A percentile compares a stretch with the other conserved stretches of the same genome.
Conservation (phyloP, 2,888 invertebrate genomes). For the Morpho helenor region DNA sequence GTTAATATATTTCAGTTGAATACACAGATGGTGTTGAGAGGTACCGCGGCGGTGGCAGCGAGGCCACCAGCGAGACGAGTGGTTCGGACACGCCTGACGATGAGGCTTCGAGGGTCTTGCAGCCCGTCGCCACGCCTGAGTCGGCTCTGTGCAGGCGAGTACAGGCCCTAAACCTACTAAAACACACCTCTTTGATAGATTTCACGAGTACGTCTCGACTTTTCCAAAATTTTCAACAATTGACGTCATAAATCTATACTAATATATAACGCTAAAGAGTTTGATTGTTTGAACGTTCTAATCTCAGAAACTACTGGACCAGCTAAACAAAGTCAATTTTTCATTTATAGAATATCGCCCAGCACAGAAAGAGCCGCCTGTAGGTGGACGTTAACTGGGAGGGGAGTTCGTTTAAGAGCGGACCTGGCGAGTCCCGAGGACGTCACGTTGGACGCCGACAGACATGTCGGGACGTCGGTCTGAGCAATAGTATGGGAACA, state of each 20-base stretch:
- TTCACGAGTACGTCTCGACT: too few species aligned
- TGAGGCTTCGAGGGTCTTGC: constrained; percentile 26
- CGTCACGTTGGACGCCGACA: constrained; percentile 89
- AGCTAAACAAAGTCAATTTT: neutral
- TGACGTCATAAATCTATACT: too few species aligned
- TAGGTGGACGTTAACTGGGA: constrained; percentile 68
- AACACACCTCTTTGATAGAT: too few species aligned
- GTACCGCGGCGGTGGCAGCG: constrained; percentile 65
- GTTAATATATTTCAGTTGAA: neutral
- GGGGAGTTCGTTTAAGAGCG: constrained; percentile 83
- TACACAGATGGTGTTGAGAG: constrained; percentile 54
- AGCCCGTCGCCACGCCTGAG: constrained; percentile 25
- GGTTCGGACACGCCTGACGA: constrained; percentile 46
- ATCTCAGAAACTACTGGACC: too few species aligned
- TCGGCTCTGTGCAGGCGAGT: constrained; percentile 28
- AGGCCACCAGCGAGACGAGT: constrained; percentile 42
- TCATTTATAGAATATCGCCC: constrained; percentile 33
- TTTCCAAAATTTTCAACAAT: too few species aligned
- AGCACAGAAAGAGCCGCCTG: constrained; percentile 47
- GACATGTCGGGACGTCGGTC: constrained; percentile 90
- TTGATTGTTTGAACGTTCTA: too few species aligned
- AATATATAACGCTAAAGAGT: too few species aligned
- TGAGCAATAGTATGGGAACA: constrained; percentile 56
- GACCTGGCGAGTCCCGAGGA: constrained; percentile 93
- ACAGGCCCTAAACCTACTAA: too few species aligned